Conservation (phyloP, 1,140 invertebrate genomes). For the Musca vetustissima region DNA sequence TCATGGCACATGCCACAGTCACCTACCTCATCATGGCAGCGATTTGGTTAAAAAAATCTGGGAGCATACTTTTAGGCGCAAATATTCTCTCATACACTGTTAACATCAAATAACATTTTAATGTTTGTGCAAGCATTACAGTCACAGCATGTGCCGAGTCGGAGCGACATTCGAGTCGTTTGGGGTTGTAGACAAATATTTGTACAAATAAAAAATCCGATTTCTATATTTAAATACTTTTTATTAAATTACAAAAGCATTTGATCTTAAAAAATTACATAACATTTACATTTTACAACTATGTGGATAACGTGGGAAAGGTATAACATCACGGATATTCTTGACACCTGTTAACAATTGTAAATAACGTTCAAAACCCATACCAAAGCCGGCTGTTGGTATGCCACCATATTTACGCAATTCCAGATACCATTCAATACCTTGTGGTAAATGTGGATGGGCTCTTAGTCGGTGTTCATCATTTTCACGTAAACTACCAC, state of each 20-base stretch:
- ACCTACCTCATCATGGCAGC: too few species aligned
- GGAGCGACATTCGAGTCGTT: too few species aligned
- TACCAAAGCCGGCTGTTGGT: slow-evolving; percentile 90
- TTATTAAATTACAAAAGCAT: neutral
- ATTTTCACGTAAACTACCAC: slow-evolving; percentile 91
- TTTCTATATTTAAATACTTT: too few species aligned
- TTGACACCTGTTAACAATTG: slow-evolving; percentile 76
- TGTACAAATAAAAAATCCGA: too few species aligned
- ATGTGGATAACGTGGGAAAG: slow-evolving; percentile 92
- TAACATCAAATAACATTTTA: too few species aligned
- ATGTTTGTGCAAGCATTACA: too few species aligned
- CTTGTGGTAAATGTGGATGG: slow-evolving; percentile 62
- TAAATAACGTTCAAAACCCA: slow-evolving; percentile 92
- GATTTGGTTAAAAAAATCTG: too few species aligned
- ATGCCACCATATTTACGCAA: slow-evolving; percentile 85
- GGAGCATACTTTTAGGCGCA: too few species aligned
- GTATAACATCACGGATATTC: slow-evolving; percentile 91
- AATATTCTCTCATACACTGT: too few species aligned
- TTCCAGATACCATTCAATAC: slow-evolving; percentile 89
- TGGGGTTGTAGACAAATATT: too few species aligned
- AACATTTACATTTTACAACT: slow-evolving; percentile 73
- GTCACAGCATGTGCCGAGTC: too few species aligned
- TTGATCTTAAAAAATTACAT: neutral
- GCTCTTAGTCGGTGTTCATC: slow-evolving; percentile 66
- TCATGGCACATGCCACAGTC: too few species aligned